A percentile compares a stretch with the other conserved stretches of the same genome.
Conservation (phyloP, 2,797 vertebrate genomes). For the Luscinia luscinia region DNA sequence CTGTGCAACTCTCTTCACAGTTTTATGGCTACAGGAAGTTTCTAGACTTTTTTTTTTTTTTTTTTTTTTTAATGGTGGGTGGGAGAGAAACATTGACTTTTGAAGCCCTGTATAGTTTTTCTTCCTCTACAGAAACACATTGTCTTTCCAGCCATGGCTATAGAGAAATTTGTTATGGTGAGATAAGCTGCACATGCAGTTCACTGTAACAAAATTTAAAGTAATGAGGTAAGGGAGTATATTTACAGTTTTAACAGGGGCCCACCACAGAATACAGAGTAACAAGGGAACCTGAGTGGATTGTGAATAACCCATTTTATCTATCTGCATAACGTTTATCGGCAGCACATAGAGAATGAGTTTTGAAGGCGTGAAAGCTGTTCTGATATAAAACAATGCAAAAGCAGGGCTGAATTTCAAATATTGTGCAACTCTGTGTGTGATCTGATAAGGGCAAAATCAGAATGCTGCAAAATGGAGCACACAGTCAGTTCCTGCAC, state of each 20-base stretch:
- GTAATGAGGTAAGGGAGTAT: constrained; percentile 46
- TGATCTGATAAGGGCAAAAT: background rate
- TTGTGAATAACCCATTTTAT: constrained; percentile 5
- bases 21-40: constrained; percentile 32
- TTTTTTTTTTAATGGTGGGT: background rate
- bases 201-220: constrained; percentile 36
- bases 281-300: background rate
- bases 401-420: constrained; percentile 20
- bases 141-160: constrained; percentile 51
- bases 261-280: constrained; percentile 5
- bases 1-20: background rate
- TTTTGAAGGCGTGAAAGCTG: background rate
- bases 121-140: constrained; percentile 29
- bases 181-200: constrained; percentile 35
- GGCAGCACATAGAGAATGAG: background rate
- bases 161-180: constrained; percentile 51
- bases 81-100: constrained; percentile 27
- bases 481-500: background rate
- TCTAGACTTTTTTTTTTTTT: background rate
- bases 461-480: background rate
- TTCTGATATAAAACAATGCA: background rate
- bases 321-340: background rate
- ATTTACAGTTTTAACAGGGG: constrained; percentile 15
- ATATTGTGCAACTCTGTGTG: background rate
- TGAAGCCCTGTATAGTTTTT: constrained; percentile 41